Percentiles rank a stretch among this genome's conserved stretches.
Evolutionary conservation across 2,888 invertebrate genomes (phyloP).

Genomic region (Campoletis raptor): DNA sequence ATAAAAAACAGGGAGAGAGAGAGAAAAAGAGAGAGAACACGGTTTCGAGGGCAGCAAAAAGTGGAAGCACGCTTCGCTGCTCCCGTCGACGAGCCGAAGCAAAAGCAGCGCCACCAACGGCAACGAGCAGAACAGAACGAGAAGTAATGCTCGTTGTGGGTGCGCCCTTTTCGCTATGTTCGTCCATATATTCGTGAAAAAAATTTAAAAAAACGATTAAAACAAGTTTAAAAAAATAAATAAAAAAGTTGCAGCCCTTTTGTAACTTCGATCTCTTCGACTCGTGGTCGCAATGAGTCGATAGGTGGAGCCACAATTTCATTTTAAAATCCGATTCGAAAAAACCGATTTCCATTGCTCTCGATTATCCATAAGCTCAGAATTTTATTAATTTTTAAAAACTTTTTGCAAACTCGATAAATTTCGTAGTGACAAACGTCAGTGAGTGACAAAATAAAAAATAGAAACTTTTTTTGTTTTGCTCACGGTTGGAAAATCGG

Average conservation of each 20-base stretch:
- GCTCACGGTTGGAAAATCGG: neutral
- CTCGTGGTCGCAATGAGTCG: neutral
- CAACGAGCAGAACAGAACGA: constrained; percentile 69
- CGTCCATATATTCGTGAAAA: constrained; percentile 5
- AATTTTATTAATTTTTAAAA: neutral
- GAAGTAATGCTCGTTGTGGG: constrained; percentile 67
- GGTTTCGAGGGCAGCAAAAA: constrained; percentile 79
- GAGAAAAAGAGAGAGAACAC: constrained; percentile 77
- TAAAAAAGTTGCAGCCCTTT: neutral
- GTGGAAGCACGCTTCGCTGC: constrained; percentile 84
- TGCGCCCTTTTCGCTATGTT: constrained; percentile 56
- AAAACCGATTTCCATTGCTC: neutral
- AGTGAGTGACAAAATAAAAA: neutral
- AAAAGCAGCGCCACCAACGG: constrained; percentile 54
- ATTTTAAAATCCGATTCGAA: neutral
- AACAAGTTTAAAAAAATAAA: neutral
- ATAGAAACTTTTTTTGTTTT: neutral
- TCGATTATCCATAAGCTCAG: neutral
- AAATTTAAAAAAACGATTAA: neutral
- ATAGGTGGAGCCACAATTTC: neutral
- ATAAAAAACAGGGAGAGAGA: constrained; percentile 47
- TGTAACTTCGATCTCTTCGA: neutral
- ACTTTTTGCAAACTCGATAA: neutral
- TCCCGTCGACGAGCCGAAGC: constrained; percentile 75
- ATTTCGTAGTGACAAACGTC: neutral